Evolutionary conservation across 2,113 vertebrate species (phyloP).

Genomic region (western clawed frog (Xenopus tropicalis)): UCB_Xtro_10.0 CM004443.2:205655501-205656000

Average conservation of each 20-base stretch:
- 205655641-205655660: conserved; percentile 36
- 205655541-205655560: conserved; percentile 7
- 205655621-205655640: conserved; percentile 35
- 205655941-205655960: not conserved
- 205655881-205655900: conserved; percentile 1
- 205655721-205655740: conserved; percentile 40
- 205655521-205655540: conserved; percentile 17
- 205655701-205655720: conserved; percentile 2
- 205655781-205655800: conserved; percentile 26
- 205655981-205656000: too few relatives aligned
- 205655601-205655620: conserved; percentile 33
- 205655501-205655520: not conserved
- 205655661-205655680: conserved; percentile 40
- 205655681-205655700: conserved; percentile 39
- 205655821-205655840: conserved; percentile 29
- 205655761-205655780: conserved; percentile 25
- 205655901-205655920: not conserved
- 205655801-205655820: conserved; percentile 13
- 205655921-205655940: not conserved
- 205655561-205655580: conserved; percentile 31
- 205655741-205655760: conserved; percentile 14
- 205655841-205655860: conserved; percentile 14
- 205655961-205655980: too few relatives aligned
- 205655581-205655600: conserved; percentile 14
- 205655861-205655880: not conserved